A percentile compares a stretch with the other conserved stretches of the same genome.
phyloP scores from a whole-genome alignment of 2,113 vertebrate species.

The Callocephalon fimbriatum region DNA sequence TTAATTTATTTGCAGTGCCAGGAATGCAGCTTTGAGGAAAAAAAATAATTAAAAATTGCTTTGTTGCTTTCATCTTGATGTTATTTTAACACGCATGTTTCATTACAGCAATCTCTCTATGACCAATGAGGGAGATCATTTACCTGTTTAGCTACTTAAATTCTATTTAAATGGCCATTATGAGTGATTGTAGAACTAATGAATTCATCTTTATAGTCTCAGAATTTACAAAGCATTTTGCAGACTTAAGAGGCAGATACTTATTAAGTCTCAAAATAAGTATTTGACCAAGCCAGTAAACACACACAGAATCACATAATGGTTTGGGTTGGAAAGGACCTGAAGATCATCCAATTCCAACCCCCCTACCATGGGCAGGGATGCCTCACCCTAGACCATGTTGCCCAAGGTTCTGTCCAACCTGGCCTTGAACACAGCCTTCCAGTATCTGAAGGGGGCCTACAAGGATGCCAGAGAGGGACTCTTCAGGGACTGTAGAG shows the following conservation, averaged over 20 bases:
- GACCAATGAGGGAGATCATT: neutral
- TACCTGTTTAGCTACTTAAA: slow-evolving; percentile 4
- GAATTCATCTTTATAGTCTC: neutral
- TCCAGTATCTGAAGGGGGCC: neutral
- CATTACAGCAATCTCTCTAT: neutral
- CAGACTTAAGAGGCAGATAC: neutral
- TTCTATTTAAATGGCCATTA: slow-evolving; percentile 32
- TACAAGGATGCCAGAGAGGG: neutral
- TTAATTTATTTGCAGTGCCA: neutral
- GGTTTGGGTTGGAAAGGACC: neutral
- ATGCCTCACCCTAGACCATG: neutral
- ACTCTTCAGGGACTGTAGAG: neutral
- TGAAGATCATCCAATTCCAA: neutral
- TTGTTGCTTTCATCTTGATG: slow-evolving; percentile 10
- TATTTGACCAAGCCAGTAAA: neutral
- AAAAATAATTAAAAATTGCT: neutral
- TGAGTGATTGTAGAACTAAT: neutral
- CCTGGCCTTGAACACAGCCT: neutral
- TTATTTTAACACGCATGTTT: neutral
- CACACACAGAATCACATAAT: neutral
- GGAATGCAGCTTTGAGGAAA: slow-evolving; percentile 7
- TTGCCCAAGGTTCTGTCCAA: neutral
- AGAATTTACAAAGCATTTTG: neutral
- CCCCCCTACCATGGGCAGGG: neutral
- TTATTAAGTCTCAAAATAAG: neutral